Conservation (phyloP, 2,113 vertebrate genomes). For the Tragelaphus buxtoni region DNA sequence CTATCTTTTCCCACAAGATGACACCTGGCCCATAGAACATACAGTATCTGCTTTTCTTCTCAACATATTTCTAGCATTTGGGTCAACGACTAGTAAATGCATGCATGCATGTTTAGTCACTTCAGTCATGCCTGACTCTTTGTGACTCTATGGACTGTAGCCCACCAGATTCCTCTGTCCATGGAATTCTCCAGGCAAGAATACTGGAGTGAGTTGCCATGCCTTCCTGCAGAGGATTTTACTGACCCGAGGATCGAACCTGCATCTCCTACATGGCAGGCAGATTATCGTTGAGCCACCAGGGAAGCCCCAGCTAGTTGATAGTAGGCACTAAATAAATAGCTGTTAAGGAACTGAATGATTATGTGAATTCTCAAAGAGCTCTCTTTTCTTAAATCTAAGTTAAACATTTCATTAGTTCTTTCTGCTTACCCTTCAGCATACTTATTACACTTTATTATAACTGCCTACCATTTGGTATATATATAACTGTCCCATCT, state of each 20-base stretch:
- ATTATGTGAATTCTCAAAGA: not conserved
- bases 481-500: not conserved
- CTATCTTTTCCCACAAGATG: not conserved
- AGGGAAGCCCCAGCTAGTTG: not conserved
- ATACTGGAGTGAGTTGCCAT: not conserved
- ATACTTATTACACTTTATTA: not conserved
- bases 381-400: not conserved
- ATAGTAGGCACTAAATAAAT: not conserved
- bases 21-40: not conserved
- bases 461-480: not conserved
- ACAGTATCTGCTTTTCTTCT: not conserved
- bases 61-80: not conserved
- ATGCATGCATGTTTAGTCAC: not conserved
- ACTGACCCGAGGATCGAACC: not conserved
- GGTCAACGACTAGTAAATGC: not conserved
- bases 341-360: not conserved
- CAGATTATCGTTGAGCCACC: not conserved
- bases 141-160: not conserved
- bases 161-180: not conserved
- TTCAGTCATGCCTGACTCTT: not conserved
- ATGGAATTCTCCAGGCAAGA: not conserved
- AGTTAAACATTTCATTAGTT: not conserved
- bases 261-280: not conserved
- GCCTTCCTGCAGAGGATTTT: not conserved
- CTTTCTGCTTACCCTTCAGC: not conserved